A percentile compares a stretch with the other conserved stretches of the same genome.
Conservation (phyloP, 2,797 vertebrate genomes). For the Podarcis lilfordi region DNA sequence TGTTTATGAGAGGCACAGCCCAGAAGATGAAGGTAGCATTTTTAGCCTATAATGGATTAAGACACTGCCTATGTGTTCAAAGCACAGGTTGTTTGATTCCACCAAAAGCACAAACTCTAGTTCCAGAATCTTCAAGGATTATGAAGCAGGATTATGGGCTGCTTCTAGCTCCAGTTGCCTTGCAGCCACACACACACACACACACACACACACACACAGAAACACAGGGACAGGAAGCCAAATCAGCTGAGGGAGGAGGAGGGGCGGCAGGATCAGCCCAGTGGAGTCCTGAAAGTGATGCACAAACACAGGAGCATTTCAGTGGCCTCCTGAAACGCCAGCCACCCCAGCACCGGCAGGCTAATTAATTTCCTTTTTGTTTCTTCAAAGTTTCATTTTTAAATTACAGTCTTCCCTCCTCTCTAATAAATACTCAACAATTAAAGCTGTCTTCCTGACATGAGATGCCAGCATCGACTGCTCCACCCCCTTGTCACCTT, state of each 20-base stretch:
- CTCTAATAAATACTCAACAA: slow-evolving; percentile 86
- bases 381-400: slow-evolving; percentile 81
- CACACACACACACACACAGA: accelerated
- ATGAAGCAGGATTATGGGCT: no score
- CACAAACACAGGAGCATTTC: not conserved
- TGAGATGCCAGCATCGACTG: slow-evolving; percentile 82
- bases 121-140: not conserved
- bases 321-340: slow-evolving; percentile 55
- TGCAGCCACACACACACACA: no score
- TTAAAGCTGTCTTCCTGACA: slow-evolving; percentile 82
- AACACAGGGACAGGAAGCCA: not conserved
- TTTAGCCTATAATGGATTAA: not conserved
- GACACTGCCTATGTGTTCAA: not conserved
- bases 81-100: not conserved
- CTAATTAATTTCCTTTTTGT: slow-evolving; percentile 81
- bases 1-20: not conserved
- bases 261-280: not conserved
- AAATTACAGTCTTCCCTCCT: slow-evolving; percentile 83
- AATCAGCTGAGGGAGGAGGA: not conserved
- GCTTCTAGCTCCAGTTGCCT: not conserved
- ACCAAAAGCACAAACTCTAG: not conserved
- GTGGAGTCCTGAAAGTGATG: not conserved
- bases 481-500: slow-evolving; percentile 83
- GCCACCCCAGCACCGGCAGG: slow-evolving; percentile 42
- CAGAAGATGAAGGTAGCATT: not conserved